These are phyloP conservation scores for Tokudaia muenninki DNA, from an alignment of 2,797 vertebrate genomes.

Conservation along the genomic window DNA sequence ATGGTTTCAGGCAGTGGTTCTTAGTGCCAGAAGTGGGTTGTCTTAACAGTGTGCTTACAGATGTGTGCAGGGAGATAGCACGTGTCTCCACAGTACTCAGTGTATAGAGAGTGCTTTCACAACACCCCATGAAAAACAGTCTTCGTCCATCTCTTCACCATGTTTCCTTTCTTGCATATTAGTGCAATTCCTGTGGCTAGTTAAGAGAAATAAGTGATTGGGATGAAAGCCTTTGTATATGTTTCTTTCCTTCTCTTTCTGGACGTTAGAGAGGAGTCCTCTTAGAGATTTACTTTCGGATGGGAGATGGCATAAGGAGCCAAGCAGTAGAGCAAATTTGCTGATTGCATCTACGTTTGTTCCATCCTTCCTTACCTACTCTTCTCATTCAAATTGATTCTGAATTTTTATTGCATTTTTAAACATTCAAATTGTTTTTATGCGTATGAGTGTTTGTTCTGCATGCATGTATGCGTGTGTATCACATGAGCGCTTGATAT, in stretches of 20 bases:
- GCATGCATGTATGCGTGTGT: not conserved
- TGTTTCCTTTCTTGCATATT: slow-evolving; percentile 50
- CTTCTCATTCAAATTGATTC: not conserved
- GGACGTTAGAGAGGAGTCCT: slow-evolving; percentile 48
- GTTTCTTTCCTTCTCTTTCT: slow-evolving; percentile 51
- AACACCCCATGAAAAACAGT: not conserved
- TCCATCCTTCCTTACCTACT: not conserved
- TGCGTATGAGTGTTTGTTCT: not conserved
- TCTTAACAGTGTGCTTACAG: not conserved
- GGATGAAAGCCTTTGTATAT: slow-evolving; percentile 53
- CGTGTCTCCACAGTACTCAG: not conserved
- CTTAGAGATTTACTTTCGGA: slow-evolving; percentile 56
- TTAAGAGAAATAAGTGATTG: slow-evolving; percentile 66
- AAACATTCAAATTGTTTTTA: not conserved
- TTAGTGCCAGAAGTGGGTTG: not conserved
- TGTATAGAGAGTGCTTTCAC: slow-evolving; percentile 15
- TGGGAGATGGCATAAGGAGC: not conserved
- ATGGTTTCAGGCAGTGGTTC: not conserved
- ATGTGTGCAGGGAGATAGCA: not conserved
- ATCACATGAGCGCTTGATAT: not conserved
- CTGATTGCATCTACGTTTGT: not conserved
- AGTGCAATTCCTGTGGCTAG: slow-evolving; percentile 56
- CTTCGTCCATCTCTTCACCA: slow-evolving; percentile 41
- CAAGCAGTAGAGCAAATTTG: slow-evolving; percentile 7
- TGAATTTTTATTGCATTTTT: not conserved